Percentiles rank a stretch among this genome's conserved stretches.
These are phyloP conservation scores for Camelus dromedarius DNA, from an alignment of 2,113 vertebrate genomes.

Conservation along the genomic window DNA sequence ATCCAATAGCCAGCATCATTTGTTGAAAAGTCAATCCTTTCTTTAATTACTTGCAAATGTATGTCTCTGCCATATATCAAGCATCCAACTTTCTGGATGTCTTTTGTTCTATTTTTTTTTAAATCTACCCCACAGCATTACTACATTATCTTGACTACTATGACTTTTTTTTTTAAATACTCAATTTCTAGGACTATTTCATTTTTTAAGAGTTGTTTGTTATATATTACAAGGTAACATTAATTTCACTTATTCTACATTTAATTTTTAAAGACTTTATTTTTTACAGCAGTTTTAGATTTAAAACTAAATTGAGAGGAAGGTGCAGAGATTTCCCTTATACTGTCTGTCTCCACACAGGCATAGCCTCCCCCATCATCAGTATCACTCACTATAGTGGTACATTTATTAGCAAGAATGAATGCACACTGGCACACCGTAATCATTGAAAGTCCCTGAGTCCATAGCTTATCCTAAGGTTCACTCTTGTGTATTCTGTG, in stretches of 20 bases:
- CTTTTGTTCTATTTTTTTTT: background rate
- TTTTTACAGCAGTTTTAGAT: background rate
- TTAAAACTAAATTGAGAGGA: background rate
- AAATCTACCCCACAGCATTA: background rate
- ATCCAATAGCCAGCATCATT: background rate
- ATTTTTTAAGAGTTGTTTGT: background rate
- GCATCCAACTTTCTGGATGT: background rate
- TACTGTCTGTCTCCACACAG: background rate
- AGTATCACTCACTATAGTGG: background rate
- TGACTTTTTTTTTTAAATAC: background rate
- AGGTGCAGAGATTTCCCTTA: background rate
- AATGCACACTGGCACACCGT: background rate
- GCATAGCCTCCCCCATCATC: background rate
- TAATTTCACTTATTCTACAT: background rate
- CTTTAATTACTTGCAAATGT: background rate
- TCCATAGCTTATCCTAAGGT: background rate
- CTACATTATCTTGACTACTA: background rate
- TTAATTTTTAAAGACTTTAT: background rate
- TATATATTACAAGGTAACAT: background rate
- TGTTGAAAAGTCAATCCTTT: background rate
- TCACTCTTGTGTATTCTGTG: background rate
- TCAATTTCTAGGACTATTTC: background rate
- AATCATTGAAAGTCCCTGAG: background rate
- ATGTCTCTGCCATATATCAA: background rate
- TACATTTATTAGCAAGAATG: background rate